Base-by-base conservation (phyloP, 1,140 invertebrate species). In the Zaprionus gabonicus region DNA sequence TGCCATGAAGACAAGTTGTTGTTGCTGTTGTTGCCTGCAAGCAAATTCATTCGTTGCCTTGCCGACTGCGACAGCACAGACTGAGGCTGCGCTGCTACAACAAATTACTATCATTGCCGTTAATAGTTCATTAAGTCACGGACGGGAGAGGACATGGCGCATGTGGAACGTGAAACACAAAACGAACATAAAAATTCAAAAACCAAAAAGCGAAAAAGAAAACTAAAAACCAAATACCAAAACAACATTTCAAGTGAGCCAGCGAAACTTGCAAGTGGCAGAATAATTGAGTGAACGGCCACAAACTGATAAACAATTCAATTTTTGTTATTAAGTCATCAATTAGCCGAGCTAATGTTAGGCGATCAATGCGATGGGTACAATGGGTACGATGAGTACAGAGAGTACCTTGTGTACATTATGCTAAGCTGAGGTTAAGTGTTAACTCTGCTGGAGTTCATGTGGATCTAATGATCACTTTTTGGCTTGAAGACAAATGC, bases 91-190 rank as follows among this genome's bases (percentile, higher is more conserved):
- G 28, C 38, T 63, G 71, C 74, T 74, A 75, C 85, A 90, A 88
- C 85, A 88, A 88, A 88, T 88, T 88, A 90, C 85, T 90, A 88
- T 88, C 85, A 88, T 88, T 88, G 85, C 85, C 90, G 85, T 88
- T 88, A 88, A 88, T 88, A 90, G 85, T 90, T 90, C 85, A 90
- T 90, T 90, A 90, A 90, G 85, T 90, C 85, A 90, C 85, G 85
- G 85, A 90, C 73, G 73, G 71, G 38, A 69, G 55, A 46, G 41
- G 41, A 72, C 71, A 65, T 71, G 72, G 72, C 76, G 77, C 78
- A 78, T 80, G 84, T 71, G 79, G 77, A 84, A 83, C 81, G 81
- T 80, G 82, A 83, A 83, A 82, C 75, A 78, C 78, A 79, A 81
- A 84, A 78, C 75, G 58, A 71, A 88, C 81, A 67, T 63, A 69